These are phyloP conservation scores for Sebastolobus alascanus DNA, from an alignment of 2,797 vertebrate genomes.

Conservation along the genomic window DNA sequence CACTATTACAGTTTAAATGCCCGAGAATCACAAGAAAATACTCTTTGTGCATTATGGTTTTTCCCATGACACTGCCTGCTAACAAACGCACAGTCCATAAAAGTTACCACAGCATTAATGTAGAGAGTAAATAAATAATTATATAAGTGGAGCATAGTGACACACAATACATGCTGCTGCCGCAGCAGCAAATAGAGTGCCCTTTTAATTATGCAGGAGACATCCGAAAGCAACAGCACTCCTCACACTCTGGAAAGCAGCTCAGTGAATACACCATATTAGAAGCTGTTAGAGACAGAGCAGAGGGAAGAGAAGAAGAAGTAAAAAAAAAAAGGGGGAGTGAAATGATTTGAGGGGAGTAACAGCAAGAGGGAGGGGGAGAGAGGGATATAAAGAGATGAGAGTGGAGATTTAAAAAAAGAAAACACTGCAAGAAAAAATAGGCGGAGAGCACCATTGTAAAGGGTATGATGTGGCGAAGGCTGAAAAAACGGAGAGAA, in stretches of 20 bases:
- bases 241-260: constrained; percentile 83
- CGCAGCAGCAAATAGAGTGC: constrained; percentile 82
- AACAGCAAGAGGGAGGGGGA: constrained; percentile 33
- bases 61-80: constrained; percentile 11
- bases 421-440: constrained; percentile 44
- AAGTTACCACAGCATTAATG: constrained; percentile 70
- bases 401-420: constrained; percentile 71
- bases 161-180: constrained; percentile 84
- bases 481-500: constrained; percentile 23
- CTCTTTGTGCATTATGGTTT: constrained; percentile 18
- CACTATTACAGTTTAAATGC: constrained; percentile 9
- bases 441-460: constrained; percentile 44
- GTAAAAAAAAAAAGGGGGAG: constrained; percentile 43
- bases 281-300: constrained; percentile 76
- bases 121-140: constrained; percentile 84
- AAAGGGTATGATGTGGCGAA: constrained; percentile 31
- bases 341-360: constrained; percentile 66
- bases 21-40: constrained; percentile 21
- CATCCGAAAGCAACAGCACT: constrained; percentile 86
- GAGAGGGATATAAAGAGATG: constrained; percentile 47
- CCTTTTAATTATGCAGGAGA: constrained; percentile 90
- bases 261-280: constrained; percentile 81
- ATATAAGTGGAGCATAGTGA: constrained; percentile 79
- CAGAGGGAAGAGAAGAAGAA: constrained; percentile 37
- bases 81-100: constrained; percentile 59